These are phyloP conservation scores for Fabriciana adippe DNA, from an alignment of 2,888 invertebrate genomes.

Conservation along the genomic window DNA sequence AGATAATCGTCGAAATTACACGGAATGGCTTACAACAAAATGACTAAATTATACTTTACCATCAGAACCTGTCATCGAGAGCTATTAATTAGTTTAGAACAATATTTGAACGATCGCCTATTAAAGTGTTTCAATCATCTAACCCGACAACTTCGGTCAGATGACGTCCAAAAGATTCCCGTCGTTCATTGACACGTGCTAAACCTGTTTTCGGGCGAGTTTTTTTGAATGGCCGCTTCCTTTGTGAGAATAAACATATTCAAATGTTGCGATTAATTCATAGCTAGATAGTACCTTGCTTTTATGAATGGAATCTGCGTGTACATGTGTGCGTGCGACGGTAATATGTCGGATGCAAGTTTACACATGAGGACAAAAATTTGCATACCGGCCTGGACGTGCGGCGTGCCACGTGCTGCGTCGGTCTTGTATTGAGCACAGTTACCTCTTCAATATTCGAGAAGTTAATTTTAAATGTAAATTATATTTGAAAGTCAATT, in stretches of 20 bases:
- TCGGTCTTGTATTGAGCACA: conserved; percentile 63
- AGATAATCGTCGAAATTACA: conserved; percentile 8
- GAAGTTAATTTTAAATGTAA: conserved; percentile 74
- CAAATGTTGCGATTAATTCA: conserved; percentile 83
- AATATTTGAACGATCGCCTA: conserved; percentile 65
- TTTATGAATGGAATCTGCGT: conserved; percentile 77
- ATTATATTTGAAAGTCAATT: conserved; percentile 72
- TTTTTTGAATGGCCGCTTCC: conserved; percentile 81
- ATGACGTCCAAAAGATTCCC: conserved; percentile 76
- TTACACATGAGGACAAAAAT: conserved; percentile 57
- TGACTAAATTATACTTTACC: conserved; percentile 28
- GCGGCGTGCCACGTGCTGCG: conserved; percentile 72
- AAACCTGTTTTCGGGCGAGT: conserved; percentile 77
- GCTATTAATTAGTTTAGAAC: conserved; percentile 58
- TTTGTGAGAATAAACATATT: conserved; percentile 81
- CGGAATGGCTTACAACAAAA: conserved; percentile 16
- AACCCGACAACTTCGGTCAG: conserved; percentile 59
- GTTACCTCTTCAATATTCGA: conserved; percentile 77
- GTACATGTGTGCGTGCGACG: conserved; percentile 61
- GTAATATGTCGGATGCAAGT: conserved; percentile 49
- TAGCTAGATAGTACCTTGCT: conserved; percentile 77
- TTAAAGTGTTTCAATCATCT: conserved; percentile 75
- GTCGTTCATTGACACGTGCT: conserved; percentile 82
- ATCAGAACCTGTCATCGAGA: conserved; percentile 28
- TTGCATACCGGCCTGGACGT: conserved; percentile 74